Conservation (phyloP, 2,888 invertebrate genomes). For the Tinea semifulvella region DNA sequence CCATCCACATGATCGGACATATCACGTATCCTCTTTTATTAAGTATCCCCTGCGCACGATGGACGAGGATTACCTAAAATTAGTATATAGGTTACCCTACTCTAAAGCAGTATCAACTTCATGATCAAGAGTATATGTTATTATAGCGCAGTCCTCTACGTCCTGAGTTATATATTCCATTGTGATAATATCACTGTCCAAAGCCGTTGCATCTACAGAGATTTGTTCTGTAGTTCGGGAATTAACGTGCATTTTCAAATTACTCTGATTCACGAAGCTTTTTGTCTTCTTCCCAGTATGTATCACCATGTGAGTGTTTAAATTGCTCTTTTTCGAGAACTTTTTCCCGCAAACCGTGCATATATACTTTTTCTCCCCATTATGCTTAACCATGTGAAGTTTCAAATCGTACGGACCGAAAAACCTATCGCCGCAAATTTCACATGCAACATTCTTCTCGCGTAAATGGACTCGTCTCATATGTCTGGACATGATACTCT, state of each 20-base stretch:
- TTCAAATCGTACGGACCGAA: slow-evolving; percentile 54
- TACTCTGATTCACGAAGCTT: slow-evolving; percentile 52
- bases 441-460: slow-evolving; percentile 55
- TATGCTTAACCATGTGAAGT: slow-evolving; percentile 61
- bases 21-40: too few relatives aligned
- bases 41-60: too few relatives aligned
- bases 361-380: slow-evolving; percentile 62
- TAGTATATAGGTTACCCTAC: too few relatives aligned
- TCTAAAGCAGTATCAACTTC: too few relatives aligned
- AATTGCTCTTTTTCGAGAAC: slow-evolving; percentile 67
- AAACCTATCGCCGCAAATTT: slow-evolving; percentile 52
- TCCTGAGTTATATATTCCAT: slow-evolving; percentile 40
- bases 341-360: slow-evolving; percentile 69
- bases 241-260: slow-evolving; percentile 39
- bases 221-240: slow-evolving; percentile 31
- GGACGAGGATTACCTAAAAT: too few relatives aligned
- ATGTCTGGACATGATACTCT: slow-evolving; percentile 67
- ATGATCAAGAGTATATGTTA: too few relatives aligned
- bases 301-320: slow-evolving; percentile 66
- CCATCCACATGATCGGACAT: too few relatives aligned
- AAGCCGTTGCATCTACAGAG: slow-evolving; percentile 22
- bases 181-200: slow-evolving; percentile 31
- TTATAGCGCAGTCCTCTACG: slow-evolving; percentile 28
- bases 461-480: slow-evolving; percentile 67
- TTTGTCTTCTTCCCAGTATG: slow-evolving; percentile 66